A percentile compares a stretch with the other conserved stretches of the same genome.
phyloP scores from a whole-genome alignment of 2,113 vertebrate genomes.

The Nematolebias whitei region DNA sequence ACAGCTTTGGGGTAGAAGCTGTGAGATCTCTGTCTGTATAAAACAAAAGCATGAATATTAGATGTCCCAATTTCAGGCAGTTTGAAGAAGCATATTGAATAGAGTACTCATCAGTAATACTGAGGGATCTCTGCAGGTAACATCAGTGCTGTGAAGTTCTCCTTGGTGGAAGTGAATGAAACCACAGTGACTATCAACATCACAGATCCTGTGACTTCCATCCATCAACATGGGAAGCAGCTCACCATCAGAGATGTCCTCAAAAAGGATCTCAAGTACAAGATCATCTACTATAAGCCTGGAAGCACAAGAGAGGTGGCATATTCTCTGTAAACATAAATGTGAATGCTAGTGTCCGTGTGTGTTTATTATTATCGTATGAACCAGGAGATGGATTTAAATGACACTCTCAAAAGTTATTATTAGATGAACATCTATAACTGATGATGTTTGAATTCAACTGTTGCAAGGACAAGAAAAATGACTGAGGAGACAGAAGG shows the following conservation, averaged over 20 bases:
- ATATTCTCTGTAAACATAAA: background rate
- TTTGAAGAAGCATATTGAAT: no score
- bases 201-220: slow-evolving; percentile 77
- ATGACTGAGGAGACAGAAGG: no score
- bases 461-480: no score
- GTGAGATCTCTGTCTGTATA: no score
- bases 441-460: no score
- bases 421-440: no score
- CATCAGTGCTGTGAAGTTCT: slow-evolving; percentile 82
- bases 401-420: no score
- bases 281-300: slow-evolving; percentile 85
- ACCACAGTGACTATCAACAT: slow-evolving; percentile 76
- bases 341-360: background rate
- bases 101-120: background rate
- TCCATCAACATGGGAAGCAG: slow-evolving; percentile 61
- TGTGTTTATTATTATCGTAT: no score
- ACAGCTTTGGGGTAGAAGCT: no score
- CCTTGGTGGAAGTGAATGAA: slow-evolving; percentile 44
- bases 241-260: slow-evolving; percentile 85
- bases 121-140: slow-evolving; percentile 74
- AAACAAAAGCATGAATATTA: background rate
- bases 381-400: no score
- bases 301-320: slow-evolving; percentile 86
- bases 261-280: slow-evolving; percentile 82
- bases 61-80: no score